These are phyloP conservation scores for Napeogenes inachia DNA, from an alignment of 2,888 invertebrate genomes.

Conservation along the genomic window DNA sequence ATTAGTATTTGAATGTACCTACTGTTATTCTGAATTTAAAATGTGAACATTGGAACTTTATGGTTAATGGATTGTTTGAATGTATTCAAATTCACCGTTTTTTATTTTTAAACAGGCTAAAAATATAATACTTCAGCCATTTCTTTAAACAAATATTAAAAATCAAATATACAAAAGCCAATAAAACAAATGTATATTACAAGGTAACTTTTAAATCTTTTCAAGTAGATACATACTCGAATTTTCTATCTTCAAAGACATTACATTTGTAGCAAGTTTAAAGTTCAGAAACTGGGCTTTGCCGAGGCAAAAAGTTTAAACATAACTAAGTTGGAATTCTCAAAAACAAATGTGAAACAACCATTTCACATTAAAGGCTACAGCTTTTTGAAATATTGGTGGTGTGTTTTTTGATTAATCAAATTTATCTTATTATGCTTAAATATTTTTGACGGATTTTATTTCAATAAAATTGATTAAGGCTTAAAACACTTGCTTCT, in stretches of 20 bases:
- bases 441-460: no score
- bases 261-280: slow-evolving; percentile 26
- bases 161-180: background rate
- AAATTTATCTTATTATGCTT: no score
- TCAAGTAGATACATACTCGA: slow-evolving; percentile 24
- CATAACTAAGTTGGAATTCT: slow-evolving; percentile 20
- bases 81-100: background rate
- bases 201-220: slow-evolving; percentile 20
- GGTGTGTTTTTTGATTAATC: no score
- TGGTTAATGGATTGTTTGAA: background rate
- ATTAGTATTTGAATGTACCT: slow-evolving; percentile 8
- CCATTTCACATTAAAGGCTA: slow-evolving; percentile 1
- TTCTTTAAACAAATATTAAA: no score
- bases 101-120: background rate
- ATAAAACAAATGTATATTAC: background rate
- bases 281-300: slow-evolving; percentile 21
- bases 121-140: no score
- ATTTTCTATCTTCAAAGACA: slow-evolving; percentile 23
- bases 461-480: no score
- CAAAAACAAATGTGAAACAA: slow-evolving; percentile 21
- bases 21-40: slow-evolving; percentile 1
- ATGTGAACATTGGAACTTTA: background rate
- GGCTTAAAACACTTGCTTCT: no score
- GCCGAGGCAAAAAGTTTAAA: slow-evolving; percentile 16
- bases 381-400: background rate